phyloP scores from a whole-genome alignment of 2,888 invertebrate species.

The Tipula unca region DNA sequence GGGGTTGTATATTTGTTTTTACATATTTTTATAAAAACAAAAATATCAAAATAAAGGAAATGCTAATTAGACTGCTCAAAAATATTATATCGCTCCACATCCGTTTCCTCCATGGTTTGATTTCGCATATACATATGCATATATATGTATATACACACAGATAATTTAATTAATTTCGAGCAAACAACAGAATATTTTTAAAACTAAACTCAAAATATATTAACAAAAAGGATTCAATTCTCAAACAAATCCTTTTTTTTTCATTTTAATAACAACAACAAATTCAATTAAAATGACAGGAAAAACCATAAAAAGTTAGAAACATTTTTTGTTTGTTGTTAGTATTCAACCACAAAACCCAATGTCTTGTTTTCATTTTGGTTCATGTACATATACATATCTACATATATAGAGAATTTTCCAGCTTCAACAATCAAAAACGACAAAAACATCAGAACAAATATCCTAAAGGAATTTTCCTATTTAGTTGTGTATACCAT shows the following conservation, averaged over 20 bases:
- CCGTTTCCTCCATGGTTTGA: background rate
- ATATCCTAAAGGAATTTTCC: background rate
- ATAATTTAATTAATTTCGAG: background rate
- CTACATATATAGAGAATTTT: background rate
- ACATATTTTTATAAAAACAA: background rate
- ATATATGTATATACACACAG: too few species aligned
- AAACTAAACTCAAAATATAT: background rate
- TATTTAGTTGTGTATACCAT: background rate
- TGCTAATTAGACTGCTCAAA: background rate
- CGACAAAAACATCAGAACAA: background rate
- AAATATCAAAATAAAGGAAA: background rate
- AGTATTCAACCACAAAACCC: background rate
- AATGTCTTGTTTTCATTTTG: background rate
- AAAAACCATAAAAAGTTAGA: conserved; percentile 3
- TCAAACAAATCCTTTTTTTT: background rate
- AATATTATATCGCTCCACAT: background rate
- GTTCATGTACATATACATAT: background rate
- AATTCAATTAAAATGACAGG: background rate
- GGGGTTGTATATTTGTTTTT: background rate
- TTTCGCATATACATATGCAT: background rate
- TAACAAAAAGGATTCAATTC: background rate
- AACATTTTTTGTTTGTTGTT: background rate
- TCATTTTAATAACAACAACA: background rate
- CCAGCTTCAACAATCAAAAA: background rate
- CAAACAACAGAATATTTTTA: background rate